These are phyloP conservation scores for Carcharodon carcharias DNA, from an alignment of 2,797 vertebrate genomes.

Conservation along the genomic window DNA sequence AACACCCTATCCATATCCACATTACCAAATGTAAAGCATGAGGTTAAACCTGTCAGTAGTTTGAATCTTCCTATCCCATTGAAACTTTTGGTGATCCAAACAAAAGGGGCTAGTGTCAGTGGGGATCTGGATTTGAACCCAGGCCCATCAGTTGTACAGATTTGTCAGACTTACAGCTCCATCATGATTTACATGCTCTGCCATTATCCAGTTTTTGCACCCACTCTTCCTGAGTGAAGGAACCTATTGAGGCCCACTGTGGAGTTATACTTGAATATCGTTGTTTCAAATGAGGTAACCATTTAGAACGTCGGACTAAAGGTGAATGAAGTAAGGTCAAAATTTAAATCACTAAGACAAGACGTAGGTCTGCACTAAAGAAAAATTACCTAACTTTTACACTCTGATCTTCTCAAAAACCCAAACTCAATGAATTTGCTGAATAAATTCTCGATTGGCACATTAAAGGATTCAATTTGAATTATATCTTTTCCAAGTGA, in stretches of 20 bases:
- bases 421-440: background rate
- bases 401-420: background rate
- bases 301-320: background rate
- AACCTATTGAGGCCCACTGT: background rate
- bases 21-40: background rate
- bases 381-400: background rate
- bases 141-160: background rate
- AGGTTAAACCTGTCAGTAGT: background rate
- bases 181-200: background rate
- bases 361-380: background rate
- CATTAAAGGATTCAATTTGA: background rate
- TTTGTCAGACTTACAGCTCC: background rate
- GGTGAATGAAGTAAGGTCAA: background rate
- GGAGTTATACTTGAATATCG: background rate
- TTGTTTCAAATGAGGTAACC: background rate
- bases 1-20: no score
- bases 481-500: background rate
- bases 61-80: background rate
- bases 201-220: background rate
- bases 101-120: background rate
- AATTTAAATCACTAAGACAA: background rate
- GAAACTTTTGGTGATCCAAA: background rate
- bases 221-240: background rate
- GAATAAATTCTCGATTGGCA: background rate
- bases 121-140: background rate